Evolutionary conservation across 2,797 vertebrate genomes (phyloP).

Genomic region (Setipinna tenuifilis): DNA sequence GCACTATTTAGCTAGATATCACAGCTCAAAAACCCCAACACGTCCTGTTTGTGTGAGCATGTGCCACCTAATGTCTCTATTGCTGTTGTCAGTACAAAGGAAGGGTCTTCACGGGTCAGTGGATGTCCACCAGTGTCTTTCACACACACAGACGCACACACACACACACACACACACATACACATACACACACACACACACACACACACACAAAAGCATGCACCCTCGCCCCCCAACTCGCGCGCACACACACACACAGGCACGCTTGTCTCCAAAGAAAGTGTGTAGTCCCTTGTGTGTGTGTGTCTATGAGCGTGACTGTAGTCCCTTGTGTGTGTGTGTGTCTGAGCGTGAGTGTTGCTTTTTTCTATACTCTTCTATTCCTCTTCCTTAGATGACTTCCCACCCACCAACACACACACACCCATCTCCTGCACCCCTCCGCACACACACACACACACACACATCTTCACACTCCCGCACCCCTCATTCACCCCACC

Average conservation of each 20-base stretch:
- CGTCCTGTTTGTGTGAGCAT: conserved; percentile 73
- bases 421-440: neutral
- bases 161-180: neutral
- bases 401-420: too few relatives aligned
- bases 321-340: neutral
- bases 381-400: too few relatives aligned
- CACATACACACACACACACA: conserved; percentile 37
- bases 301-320: neutral
- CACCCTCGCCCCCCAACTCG: too few relatives aligned
- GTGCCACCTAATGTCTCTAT: conserved; percentile 74
- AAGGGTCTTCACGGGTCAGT: conserved; percentile 75
- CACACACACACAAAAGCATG: conserved; percentile 5
- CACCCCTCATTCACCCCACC: neutral
- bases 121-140: conserved; percentile 31
- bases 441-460: neutral
- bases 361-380: neutral
- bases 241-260: too few relatives aligned
- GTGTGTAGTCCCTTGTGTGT: neutral
- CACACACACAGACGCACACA: too few relatives aligned
- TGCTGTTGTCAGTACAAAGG: conserved; percentile 73
- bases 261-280: too few relatives aligned
- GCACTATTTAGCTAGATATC: neutral
- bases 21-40: conserved; percentile 66
- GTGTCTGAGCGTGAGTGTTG: neutral
- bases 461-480: neutral